Evolutionary conservation across 2,888 invertebrate species (phyloP).

Genomic region (Amorpha juglandis): DNA sequence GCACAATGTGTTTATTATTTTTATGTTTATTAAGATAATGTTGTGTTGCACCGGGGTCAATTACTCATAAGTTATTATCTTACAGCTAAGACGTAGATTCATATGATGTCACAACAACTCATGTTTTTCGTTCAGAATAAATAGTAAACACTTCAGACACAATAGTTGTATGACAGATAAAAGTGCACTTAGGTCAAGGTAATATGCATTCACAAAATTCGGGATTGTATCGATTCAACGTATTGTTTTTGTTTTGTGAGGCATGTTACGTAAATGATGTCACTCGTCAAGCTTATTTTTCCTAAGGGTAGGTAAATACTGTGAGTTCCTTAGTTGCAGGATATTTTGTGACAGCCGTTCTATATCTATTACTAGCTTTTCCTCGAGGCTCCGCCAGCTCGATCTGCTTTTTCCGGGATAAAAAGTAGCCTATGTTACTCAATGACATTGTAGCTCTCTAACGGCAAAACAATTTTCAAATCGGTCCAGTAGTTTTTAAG

Average conservation of each 20-base stretch:
- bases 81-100: background rate
- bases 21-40: background rate
- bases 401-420: no score
- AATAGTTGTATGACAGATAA: background rate
- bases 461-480: no score
- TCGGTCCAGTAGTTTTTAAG: no score
- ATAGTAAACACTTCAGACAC: background rate
- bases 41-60: slow-evolving; percentile 10
- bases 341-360: no score
- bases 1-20: slow-evolving; percentile 11
- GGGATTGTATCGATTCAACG: background rate
- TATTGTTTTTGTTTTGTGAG: background rate
- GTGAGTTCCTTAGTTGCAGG: no score
- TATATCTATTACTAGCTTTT: no score
- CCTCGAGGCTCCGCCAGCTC: no score
- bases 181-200: background rate
- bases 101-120: background rate
- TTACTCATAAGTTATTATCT: background rate
- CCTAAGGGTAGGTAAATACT: no score
- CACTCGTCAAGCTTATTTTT: background rate
- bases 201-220: background rate
- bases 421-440: no score
- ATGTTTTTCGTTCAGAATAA: background rate
- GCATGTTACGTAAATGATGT: background rate
- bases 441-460: no score